Percentiles rank a stretch among this genome's conserved stretches.
These are phyloP conservation scores for Dipodomys ordii DNA, from an alignment of 2,113 vertebrate genomes.

Conservation along the genomic window DNA sequence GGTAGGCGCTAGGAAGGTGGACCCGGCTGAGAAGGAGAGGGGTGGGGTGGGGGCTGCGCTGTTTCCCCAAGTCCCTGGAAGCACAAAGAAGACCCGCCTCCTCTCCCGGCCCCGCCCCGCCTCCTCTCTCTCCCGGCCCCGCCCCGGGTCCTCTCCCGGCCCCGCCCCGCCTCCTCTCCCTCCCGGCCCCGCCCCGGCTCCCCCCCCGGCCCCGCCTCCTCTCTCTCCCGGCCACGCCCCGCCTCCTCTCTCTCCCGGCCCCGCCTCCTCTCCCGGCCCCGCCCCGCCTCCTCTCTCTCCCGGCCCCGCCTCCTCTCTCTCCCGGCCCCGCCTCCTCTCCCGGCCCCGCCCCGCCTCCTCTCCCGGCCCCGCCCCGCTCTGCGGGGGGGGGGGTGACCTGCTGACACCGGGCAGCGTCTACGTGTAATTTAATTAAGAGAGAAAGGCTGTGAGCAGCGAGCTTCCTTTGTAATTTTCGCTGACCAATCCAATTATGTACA, in stretches of 20 bases:
- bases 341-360: not conserved
- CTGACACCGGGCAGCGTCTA: not conserved
- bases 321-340: not conserved
- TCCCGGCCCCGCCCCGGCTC: not conserved
- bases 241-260: not conserved
- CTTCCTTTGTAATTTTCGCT: not conserved
- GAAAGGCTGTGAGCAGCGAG: not conserved
- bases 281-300: not conserved
- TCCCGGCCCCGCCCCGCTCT: not conserved
- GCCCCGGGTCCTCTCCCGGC: not conserved
- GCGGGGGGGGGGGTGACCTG: not conserved
- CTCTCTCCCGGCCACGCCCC: not conserved
- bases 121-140: too few species aligned
- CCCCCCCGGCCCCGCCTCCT: not conserved
- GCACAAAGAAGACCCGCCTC: not conserved
- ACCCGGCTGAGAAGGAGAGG: too few species aligned
- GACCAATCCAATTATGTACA: not conserved
- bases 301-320: not conserved
- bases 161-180: not conserved
- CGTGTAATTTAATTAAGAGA: slow-evolving; percentile 45
- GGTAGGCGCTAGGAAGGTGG: too few species aligned
- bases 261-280: too few species aligned
- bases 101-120: not conserved
- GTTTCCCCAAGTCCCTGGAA: accelerated
- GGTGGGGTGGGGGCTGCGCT: too few species aligned